These are phyloP conservation scores for Sipha maydis DNA, from an alignment of 2,888 invertebrate species.

Conservation along the genomic window DNA sequence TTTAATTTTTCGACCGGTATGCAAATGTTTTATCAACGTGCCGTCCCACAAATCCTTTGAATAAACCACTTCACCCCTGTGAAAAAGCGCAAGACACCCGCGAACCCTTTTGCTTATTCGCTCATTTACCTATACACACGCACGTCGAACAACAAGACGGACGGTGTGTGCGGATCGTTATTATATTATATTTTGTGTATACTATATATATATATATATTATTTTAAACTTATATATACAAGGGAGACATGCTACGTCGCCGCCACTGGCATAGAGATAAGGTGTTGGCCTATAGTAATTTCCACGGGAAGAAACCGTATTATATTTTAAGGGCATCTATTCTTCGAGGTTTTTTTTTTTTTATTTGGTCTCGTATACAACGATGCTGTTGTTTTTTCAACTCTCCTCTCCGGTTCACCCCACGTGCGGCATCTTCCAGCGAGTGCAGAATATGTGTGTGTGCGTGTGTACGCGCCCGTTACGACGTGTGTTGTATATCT, in stretches of 20 bases:
- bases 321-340: conserved; percentile 53
- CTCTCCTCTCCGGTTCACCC: neutral
- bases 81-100: neutral
- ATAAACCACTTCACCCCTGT: neutral
- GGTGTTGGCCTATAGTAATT: conserved; percentile 35
- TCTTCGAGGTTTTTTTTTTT: conserved; percentile 6
- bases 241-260: neutral
- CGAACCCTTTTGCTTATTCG: neutral
- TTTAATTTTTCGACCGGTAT: conserved; percentile 43
- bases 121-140: conserved; percentile 15
- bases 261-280: conserved; percentile 47
- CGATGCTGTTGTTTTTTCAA: conserved; percentile 43
- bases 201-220: neutral
- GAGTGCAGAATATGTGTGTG: neutral
- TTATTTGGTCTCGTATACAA: conserved; percentile 25
- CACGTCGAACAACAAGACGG: conserved; percentile 3
- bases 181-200: neutral
- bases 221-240: neutral
- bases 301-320: conserved; percentile 31
- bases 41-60: conserved; percentile 26
- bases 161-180: conserved; percentile 25
- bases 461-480: neutral
- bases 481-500: conserved; percentile 59
- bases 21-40: conserved; percentile 54
- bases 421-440: neutral